phyloP scores from a whole-genome alignment of 2,113 vertebrate species.

The Serinus canaria region DNA sequence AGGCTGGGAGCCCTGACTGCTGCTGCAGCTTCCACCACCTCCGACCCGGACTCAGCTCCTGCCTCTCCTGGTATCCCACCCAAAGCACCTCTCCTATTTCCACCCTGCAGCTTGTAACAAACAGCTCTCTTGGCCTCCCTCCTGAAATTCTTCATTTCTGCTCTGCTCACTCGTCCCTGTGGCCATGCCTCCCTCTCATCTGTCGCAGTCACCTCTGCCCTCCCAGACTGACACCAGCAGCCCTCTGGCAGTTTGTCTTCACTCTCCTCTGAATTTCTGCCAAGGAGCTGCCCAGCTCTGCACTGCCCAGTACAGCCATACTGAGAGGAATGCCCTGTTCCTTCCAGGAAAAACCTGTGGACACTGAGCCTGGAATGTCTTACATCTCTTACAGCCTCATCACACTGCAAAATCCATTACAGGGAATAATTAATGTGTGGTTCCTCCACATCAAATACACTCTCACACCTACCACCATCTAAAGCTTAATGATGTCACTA shows the following conservation, averaged over 20 bases:
- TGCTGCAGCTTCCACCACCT: background rate
- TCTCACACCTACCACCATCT: background rate
- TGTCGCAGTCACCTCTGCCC: background rate
- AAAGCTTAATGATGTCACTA: background rate
- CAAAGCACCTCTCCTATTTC: background rate
- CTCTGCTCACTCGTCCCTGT: background rate
- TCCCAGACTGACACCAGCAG: background rate
- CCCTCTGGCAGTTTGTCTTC: background rate
- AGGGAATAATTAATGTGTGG: background rate
- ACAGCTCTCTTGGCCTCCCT: background rate
- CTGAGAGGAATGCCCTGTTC: background rate
- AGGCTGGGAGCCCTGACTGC: background rate
- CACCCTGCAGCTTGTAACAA: background rate
- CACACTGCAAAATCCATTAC: background rate
- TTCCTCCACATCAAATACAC: background rate
- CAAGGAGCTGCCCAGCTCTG: background rate
- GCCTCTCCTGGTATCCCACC: background rate
- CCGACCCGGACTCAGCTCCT: accelerated
- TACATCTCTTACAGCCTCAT: background rate
- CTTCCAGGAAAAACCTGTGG: background rate
- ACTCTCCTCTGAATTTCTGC: background rate
- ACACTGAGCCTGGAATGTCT: background rate
- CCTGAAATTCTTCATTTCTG: background rate
- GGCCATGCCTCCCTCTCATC: background rate
- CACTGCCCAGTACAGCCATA: background rate